Evolutionary conservation across 30 jellyfish, hydroid and myxozoan genomes (phyloP).

Genomic region (Hydractinia echinata): DNA sequence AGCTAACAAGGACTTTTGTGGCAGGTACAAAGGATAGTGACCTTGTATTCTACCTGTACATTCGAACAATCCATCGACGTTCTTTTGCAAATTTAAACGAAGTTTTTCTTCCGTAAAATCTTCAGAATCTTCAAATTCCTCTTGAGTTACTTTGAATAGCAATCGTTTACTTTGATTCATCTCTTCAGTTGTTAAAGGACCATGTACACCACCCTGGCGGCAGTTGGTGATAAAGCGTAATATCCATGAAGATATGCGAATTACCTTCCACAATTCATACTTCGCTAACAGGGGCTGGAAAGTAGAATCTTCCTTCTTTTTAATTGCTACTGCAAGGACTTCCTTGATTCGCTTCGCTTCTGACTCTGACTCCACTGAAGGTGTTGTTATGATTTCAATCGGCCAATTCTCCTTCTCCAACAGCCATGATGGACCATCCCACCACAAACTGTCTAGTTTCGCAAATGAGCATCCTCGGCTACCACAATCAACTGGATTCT

Average conservation of each 20-base stretch:
- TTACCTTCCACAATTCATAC: not conserved
- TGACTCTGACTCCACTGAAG: too few relatives aligned
- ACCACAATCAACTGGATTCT: too few relatives aligned
- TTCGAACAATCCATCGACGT: slow-evolving; percentile 27
- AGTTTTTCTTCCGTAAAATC: slow-evolving; percentile 21
- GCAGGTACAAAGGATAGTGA: slow-evolving; percentile 44
- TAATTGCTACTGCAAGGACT: slow-evolving; percentile 14
- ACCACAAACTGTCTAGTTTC: too few relatives aligned
- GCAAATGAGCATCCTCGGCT: too few relatives aligned
- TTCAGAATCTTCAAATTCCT: slow-evolving; percentile 1
- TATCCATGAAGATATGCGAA: slow-evolving; percentile 42
- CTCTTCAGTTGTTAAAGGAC: slow-evolving; percentile 59
- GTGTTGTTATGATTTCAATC: too few relatives aligned
- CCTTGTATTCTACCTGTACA: slow-evolving; percentile 49
- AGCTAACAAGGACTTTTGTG: slow-evolving; percentile 26
- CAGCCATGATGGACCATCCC: too few relatives aligned
- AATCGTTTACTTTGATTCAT: slow-evolving; percentile 8
- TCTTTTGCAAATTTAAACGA: slow-evolving; percentile 23
- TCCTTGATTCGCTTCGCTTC: slow-evolving; percentile 39
- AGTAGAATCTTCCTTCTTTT: too few relatives aligned
- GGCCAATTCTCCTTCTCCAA: too few relatives aligned
- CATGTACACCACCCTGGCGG: slow-evolving; percentile 5
- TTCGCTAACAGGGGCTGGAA: too few relatives aligned
- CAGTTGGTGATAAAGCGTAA: slow-evolving; percentile 38
- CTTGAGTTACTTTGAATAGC: slow-evolving; percentile 46